These are phyloP conservation scores for Paralichthys olivaceus DNA, from an alignment of 2,113 vertebrate genomes.

Conservation along the genomic window DNA sequence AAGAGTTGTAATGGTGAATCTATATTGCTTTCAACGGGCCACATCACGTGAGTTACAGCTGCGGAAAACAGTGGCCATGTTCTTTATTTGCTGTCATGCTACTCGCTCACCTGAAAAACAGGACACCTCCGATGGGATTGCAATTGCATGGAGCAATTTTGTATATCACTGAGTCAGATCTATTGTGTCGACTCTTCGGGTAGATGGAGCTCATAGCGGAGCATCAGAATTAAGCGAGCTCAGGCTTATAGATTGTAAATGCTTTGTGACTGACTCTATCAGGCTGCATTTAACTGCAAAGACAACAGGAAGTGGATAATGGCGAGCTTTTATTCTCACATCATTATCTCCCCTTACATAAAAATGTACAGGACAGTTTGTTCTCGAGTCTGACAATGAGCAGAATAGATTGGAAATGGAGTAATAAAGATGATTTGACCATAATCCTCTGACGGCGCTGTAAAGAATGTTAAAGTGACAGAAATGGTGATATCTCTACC, in stretches of 20 bases:
- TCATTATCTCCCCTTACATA: constrained; percentile 9
- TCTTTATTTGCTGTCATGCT: constrained; percentile 48
- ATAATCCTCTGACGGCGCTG: constrained; percentile 5
- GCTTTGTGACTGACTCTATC: constrained; percentile 27
- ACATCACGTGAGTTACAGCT: constrained; percentile 53
- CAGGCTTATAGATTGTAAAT: constrained; percentile 26
- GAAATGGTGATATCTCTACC: constrained; percentile 24
- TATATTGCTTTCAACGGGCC: constrained; percentile 8
- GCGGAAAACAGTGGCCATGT: constrained; percentile 36
- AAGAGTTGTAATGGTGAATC: constrained; percentile 5
- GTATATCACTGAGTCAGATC: constrained; percentile 60
- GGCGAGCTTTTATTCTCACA: constrained; percentile 4
- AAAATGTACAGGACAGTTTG: background rate
- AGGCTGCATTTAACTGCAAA: constrained; percentile 7
- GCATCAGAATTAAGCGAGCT: constrained; percentile 34
- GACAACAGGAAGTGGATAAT: constrained; percentile 21
- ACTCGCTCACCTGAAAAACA: constrained; percentile 66
- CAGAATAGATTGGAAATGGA: constrained; percentile 14
- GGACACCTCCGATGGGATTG: constrained; percentile 65
- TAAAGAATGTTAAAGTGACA: constrained; percentile 13
- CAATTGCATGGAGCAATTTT: constrained; percentile 63
- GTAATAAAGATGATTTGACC: constrained; percentile 29
- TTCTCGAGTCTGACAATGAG: background rate
- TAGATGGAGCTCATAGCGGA: constrained; percentile 19
- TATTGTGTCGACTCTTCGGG: constrained; percentile 37